Base-by-base conservation (phyloP, 1,140 invertebrate species). In the Eurytemora carolleeae region DNA sequence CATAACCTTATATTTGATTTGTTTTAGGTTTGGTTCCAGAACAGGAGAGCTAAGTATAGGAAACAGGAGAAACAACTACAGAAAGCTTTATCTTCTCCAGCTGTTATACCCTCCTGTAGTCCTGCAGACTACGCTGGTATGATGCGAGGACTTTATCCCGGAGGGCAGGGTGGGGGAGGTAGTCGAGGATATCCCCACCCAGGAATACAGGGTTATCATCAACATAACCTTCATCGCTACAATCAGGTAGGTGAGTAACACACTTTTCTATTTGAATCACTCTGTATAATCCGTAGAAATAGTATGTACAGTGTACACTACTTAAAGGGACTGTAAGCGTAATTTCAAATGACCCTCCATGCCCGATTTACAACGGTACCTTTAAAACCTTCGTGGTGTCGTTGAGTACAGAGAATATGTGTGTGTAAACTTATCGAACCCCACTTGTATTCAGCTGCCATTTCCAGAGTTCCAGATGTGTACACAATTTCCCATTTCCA, bases 41-140 rank as follows among this genome's bases (percentile, higher is more conserved):
- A 98, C 73, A 81, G 92, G 67, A 82, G 93, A 71, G 93, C 93
- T 66, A 97, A 98, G 75, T 96, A 95, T 72, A 78, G 93, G 65
- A 97, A 97, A 74, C 93, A 97, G 71, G 92, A 97, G 73, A 96
- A 95, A 71, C 92, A 97, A 72, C 76, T 97, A 65, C 93, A 97
- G 73, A 96, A 96, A 74, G 88, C 72, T n/a, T 65, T 74, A n/a
- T 44, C 31, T 12, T 44, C 31, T 12, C 31, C 31, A 12, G 31
- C 31, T 12, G 31, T 44, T n/a, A 44, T 44, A 44, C 31, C 31
- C n/a, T 44, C 31, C 31, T 44, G 31, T 44, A 12, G 7, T 12
- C 31, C 31, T 12, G 31, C 7, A 12, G n/a, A 7, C 7, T 44
- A 44, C 31, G 31, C 31, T 44, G 31, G 31, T 44, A 44, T 44